Base-by-base conservation (phyloP, 2,888 invertebrate species). In the Silvanus unidentatus region DNA sequence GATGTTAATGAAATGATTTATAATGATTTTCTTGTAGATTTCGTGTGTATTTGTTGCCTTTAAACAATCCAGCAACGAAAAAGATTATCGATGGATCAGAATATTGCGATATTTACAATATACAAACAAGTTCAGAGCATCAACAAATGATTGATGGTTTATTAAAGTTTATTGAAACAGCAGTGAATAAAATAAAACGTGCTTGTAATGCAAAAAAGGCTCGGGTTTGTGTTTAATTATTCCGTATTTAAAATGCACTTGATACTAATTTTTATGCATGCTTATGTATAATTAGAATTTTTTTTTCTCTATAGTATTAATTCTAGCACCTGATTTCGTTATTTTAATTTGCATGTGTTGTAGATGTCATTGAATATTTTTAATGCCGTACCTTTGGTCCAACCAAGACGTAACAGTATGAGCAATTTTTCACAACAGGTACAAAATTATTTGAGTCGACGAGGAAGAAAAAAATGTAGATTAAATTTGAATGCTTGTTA, bases 151-250 rank as follows among this genome's bases (percentile, higher is more conserved):
- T 79, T 0, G 82, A 84, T 44, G 85, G 84, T 0, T 88, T 90
- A 69, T 74, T 91, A 32, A 84, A 86, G 54, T 92, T 87, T 69
- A 88, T 84, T 58, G 96, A 88, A 73, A 81, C 83, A 0, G 86
- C 86, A 68, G 80, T 95, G 52, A 96, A 96, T 74, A 91, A 92
- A 74, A 85, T 96, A 64, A 87, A 88, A 69, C 76, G 91, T 54
- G 52, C 58, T 8, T 82, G 85, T 2, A 77, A 79, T 13, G 62
- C 68, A 52, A 86, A 86, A 62, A 89, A 87, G 70, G 76, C 80
- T 35, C 78, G 87, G 82, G 89, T 90, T 81, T 80, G 81, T 76
- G 52, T 37, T 22, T 45, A 15, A 34, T 42, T 42, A 16, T 8
- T 15, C 15, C 22, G n/a, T 9, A 32, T 12, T 40, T 30, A 14